phyloP scores from a whole-genome alignment of 2,888 invertebrate genomes.

The Yponomeuta evonymella region DNA sequence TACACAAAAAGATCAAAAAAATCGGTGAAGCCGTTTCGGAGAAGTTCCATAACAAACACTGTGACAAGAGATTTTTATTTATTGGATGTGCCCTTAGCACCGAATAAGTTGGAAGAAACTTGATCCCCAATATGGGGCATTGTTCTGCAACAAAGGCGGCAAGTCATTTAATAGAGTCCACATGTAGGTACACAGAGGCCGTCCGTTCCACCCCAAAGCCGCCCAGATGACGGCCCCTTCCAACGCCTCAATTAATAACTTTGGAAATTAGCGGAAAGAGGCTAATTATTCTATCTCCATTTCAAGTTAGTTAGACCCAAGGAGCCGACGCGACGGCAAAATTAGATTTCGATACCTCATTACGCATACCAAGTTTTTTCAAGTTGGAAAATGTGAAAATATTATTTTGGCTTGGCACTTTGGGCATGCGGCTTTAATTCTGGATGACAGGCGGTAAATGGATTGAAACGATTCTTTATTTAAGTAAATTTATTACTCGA shows the following conservation, averaged over 20 bases:
- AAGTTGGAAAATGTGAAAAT: slow-evolving; percentile 14
- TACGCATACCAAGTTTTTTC: slow-evolving; percentile 25
- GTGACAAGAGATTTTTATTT: too few species aligned
- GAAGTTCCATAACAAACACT: too few species aligned
- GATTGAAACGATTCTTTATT: too few species aligned
- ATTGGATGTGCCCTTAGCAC: background rate
- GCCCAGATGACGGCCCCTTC: slow-evolving; percentile 61
- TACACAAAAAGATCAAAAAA: too few species aligned
- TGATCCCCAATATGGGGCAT: slow-evolving; percentile 1
- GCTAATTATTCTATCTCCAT: slow-evolving; percentile 67
- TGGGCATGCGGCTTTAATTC: too few species aligned
- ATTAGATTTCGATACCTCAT: slow-evolving; percentile 35
- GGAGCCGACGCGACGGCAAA: slow-evolving; percentile 34
- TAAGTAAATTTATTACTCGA: too few species aligned
- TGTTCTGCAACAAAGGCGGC: slow-evolving; percentile 22
- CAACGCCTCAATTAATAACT: slow-evolving; percentile 69
- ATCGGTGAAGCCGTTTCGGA: too few species aligned
- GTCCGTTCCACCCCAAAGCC: slow-evolving; percentile 31
- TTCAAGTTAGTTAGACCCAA: slow-evolving; percentile 46
- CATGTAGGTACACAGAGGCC: slow-evolving; percentile 14
- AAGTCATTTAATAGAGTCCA: slow-evolving; percentile 25
- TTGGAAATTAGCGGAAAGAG: slow-evolving; percentile 62
- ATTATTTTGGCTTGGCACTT: background rate
- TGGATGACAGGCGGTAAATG: too few species aligned
- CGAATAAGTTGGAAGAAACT: slow-evolving; percentile 5